phyloP scores from a whole-genome alignment of 1,140 invertebrate genomes.

The Heliconius eleuchia region DNA sequence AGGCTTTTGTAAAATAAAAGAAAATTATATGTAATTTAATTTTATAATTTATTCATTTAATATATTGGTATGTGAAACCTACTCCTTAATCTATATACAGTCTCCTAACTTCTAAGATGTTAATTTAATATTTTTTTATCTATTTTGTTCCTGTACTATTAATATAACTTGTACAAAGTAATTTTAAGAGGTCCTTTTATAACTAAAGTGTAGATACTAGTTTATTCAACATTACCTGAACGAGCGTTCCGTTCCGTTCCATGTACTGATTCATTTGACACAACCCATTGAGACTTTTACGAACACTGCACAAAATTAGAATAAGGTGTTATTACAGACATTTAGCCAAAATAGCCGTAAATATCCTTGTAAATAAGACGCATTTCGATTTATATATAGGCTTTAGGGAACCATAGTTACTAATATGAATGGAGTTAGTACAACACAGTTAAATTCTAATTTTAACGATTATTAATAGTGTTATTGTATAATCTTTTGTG shows the following conservation, averaged over 20 bases:
- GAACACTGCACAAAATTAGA: conserved; percentile 73
- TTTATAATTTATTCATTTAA: not conserved
- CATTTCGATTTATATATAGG: conserved; percentile 60
- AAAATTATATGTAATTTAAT: not conserved
- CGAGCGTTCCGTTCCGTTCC: not conserved
- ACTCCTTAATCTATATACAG: conserved; percentile 43
- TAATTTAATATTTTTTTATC: conserved; percentile 53
- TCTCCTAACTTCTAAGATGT: conserved; percentile 38
- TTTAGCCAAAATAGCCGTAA: conserved; percentile 79
- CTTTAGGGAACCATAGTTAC: conserved; percentile 64
- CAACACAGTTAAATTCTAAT: conserved; percentile 56
- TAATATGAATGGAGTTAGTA: conserved; percentile 69
- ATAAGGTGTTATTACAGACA: conserved; percentile 74
- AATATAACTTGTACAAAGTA: conserved; percentile 68
- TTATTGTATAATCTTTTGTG: conserved; percentile 10
- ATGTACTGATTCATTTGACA: conserved; percentile 12
- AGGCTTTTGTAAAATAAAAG: conserved; percentile 27
- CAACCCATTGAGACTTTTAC: conserved; percentile 22
- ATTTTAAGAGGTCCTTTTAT: conserved; percentile 58
- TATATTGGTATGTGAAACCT: conserved; percentile 20
- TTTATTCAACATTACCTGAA: conserved; percentile 20
- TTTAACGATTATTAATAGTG: conserved; percentile 20
- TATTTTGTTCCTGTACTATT: conserved; percentile 60
- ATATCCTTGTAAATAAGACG: conserved; percentile 74
- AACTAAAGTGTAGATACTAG: conserved; percentile 64